phyloP scores from a whole-genome alignment of 2,888 invertebrate species.

The Panzeria rudis region DNA sequence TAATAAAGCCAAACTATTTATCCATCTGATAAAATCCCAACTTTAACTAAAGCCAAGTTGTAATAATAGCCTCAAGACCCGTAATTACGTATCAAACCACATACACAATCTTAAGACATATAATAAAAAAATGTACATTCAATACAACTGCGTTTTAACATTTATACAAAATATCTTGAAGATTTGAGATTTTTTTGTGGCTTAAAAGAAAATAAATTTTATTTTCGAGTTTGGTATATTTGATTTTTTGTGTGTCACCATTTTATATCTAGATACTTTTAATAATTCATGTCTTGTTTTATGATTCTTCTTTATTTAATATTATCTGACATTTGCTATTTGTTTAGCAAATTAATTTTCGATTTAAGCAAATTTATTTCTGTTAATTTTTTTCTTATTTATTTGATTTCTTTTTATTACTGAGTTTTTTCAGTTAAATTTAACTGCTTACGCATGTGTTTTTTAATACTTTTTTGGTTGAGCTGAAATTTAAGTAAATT shows the following conservation, averaged over 20 bases:
- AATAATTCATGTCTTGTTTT: conserved; percentile 13
- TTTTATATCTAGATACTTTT: background rate
- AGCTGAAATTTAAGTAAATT: conserved; percentile 31
- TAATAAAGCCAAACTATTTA: too few relatives aligned
- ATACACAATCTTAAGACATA: background rate
- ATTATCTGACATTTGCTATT: conserved; percentile 29
- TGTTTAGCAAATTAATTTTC: conserved; percentile 44
- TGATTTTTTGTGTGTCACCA: conserved; percentile 9
- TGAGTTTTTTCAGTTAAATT: conserved; percentile 19
- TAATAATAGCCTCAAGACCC: too few relatives aligned
- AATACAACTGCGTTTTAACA: background rate
- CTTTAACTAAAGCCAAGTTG: too few relatives aligned
- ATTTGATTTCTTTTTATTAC: conserved; percentile 38
- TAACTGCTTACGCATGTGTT: conserved; percentile 56
- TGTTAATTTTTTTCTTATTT: conserved; percentile 27
- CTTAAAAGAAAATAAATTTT: background rate
- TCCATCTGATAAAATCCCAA: too few relatives aligned
- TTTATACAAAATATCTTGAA: background rate
- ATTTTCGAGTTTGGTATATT: background rate
- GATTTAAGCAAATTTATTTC: conserved; percentile 8
- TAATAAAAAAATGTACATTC: background rate
- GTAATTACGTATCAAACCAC: too few relatives aligned
- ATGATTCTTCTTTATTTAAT: background rate
- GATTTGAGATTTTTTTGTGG: background rate
- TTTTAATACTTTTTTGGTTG: conserved; percentile 33